A percentile compares a stretch with the other conserved stretches of the same genome.
phyloP scores from a whole-genome alignment of 2,113 vertebrate species.

The Odocoileus virginianus region DNA sequence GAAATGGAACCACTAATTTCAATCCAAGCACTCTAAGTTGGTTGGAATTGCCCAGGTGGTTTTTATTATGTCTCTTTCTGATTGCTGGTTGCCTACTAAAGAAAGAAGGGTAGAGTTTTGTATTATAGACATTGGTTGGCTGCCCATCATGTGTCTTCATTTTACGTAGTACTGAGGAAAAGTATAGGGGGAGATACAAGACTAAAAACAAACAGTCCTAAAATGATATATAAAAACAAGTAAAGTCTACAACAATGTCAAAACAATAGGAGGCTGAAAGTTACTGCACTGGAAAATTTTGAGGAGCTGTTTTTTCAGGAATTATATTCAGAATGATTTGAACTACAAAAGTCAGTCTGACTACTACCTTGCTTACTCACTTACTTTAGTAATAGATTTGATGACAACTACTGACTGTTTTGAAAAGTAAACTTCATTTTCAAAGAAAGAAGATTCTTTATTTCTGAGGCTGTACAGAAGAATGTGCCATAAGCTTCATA shows the following conservation, averaged over 20 bases:
- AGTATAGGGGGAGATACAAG: neutral
- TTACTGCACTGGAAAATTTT: neutral
- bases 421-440: neutral
- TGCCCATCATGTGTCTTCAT: neutral
- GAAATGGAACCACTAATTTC: constrained; percentile 34
- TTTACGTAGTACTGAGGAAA: neutral
- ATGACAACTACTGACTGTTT: neutral
- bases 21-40: neutral
- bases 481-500: neutral
- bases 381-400: neutral
- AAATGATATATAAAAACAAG: constrained; percentile 15
- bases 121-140: neutral
- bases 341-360: neutral
- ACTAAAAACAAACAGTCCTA: neutral
- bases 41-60: constrained; percentile 31
- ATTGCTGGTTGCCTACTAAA: neutral
- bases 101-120: neutral
- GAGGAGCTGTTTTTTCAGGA: neutral
- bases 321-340: neutral
- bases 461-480: neutral
- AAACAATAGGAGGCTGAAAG: neutral
- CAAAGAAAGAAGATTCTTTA: neutral
- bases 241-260: neutral
- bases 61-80: constrained; percentile 45
- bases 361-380: neutral